Base-by-base conservation (phyloP, 23 tunicate genomes). In the Halocynthia aurantium region DNA sequence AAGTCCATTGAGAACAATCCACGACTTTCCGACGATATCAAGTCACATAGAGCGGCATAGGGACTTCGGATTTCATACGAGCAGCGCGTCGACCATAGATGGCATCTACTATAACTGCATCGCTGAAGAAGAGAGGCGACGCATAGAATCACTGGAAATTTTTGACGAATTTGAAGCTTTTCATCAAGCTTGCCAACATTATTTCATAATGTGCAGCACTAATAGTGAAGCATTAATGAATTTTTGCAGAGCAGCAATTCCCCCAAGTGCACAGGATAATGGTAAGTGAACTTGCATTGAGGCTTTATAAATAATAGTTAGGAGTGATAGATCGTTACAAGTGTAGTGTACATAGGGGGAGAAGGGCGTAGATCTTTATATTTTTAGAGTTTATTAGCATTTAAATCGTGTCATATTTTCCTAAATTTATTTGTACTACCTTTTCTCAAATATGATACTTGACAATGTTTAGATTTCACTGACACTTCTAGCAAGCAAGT, bases 161-260 rank as follows among this genome's bases (percentile, higher is more conserved):
- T 92, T 92, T 69, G 98, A 92, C 73, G 98, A 92, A 72, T 92
- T 51, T 67, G 98, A 92, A 53, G 98, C 88, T 8, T 92, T 92
- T 92, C 92, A 92, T 61, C 84, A 73, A 62, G 89, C 76, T 72
- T 79, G 88, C 58, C 61, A 81, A 79, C 98, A 92, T 61, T 92
- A 92, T 63, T 82, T 86, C 69, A 60, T 76, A 52, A 51, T 92
- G 21, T 82, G 86, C 40, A 77, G 80, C 58, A 92, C 98, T n/a
- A 92, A 92, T 65, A 55, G 78, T 64, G 4, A 74, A 11, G 4
- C 44, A 31, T 31, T 31, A 31, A 31, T 31, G 44, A 31, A 31
- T 31, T 31, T 31, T 31, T 31, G 44, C 44, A 31, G 44, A 31
- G 44, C 1, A 58, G 63, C 63, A 65, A 15, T 65, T 6, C 10